phyloP scores from a whole-genome alignment of 2,888 invertebrate species.

The Cheilosia impressa region DNA sequence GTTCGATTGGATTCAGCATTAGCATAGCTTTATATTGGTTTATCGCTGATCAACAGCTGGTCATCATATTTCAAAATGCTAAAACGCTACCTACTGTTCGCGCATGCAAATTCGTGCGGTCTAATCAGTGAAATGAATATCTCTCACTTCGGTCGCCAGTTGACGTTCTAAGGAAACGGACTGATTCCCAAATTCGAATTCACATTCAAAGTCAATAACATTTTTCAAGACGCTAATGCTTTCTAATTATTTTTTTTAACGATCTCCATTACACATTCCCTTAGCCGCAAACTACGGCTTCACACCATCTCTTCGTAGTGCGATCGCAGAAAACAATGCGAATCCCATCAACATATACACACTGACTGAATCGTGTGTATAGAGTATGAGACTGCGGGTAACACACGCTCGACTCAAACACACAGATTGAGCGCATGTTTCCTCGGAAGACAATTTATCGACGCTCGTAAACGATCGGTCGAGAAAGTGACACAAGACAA shows the following conservation, averaged over 20 bases:
- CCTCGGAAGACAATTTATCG: slow-evolving; percentile 41
- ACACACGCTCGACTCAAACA: background rate
- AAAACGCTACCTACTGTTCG: slow-evolving; percentile 44
- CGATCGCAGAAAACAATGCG: slow-evolving; percentile 15
- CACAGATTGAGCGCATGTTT: slow-evolving; percentile 4
- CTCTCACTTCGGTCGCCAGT: background rate
- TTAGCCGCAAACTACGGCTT: slow-evolving; percentile 31
- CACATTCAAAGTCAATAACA: slow-evolving; percentile 13
- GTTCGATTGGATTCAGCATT: slow-evolving; percentile 2
- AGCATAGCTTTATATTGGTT: slow-evolving; percentile 15
- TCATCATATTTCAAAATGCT: slow-evolving; percentile 30
- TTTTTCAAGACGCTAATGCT: slow-evolving; percentile 29
- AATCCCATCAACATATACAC: slow-evolving; percentile 14
- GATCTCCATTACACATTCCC: slow-evolving; percentile 44
- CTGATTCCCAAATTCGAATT: slow-evolving; percentile 15
- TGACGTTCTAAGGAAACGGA: background rate
- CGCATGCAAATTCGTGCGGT: slow-evolving; percentile 37
- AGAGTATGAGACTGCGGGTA: slow-evolving; percentile 21
- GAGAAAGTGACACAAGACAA: slow-evolving; percentile 52
- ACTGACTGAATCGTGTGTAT: background rate
- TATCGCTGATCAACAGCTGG: slow-evolving; percentile 7
- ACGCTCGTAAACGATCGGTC: slow-evolving; percentile 46
- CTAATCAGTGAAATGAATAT: slow-evolving; percentile 12
- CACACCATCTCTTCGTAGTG: slow-evolving; percentile 5
- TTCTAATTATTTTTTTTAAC: slow-evolving; percentile 55